A percentile compares a stretch with the other conserved stretches of the same genome.
Evolutionary conservation across 2,888 invertebrate species (phyloP).

Genomic region (Girardia tigrina): DNA sequence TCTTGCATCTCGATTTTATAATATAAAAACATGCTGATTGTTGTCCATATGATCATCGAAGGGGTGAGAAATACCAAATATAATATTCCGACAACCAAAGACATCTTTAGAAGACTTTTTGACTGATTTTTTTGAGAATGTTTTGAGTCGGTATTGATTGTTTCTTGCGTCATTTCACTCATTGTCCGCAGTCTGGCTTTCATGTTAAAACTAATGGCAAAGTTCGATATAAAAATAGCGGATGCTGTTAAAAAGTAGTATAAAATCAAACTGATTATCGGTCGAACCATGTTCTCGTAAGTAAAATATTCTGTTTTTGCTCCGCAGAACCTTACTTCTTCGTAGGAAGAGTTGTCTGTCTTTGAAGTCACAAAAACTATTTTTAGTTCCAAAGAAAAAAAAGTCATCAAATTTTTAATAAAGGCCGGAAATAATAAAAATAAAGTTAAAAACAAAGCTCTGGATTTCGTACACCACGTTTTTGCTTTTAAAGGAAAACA

Average conservation of each 20-base stretch:
- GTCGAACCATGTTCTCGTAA: conserved; percentile 17
- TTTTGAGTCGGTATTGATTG: neutral
- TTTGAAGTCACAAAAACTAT: neutral
- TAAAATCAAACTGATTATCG: neutral
- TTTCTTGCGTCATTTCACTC: neutral
- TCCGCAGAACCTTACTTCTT: neutral
- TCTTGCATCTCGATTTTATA: neutral
- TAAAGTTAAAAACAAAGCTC: neutral
- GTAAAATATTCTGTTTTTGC: neutral
- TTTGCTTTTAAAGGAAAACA: conserved; percentile 3
- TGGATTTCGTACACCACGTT: neutral
- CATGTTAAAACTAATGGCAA: neutral
- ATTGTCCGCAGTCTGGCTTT: neutral
- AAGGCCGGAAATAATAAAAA: neutral
- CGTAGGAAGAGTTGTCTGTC: neutral
- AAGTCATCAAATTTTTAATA: conserved; percentile 24
- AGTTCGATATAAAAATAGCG: conserved; percentile 16
- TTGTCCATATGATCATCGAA: conserved; percentile 21
- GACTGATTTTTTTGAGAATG: neutral
- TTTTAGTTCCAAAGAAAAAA: conserved; percentile 12
- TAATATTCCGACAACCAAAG: neutral
- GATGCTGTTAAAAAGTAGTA: conserved; percentile 2
- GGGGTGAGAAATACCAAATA: neutral
- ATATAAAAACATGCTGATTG: neutral
- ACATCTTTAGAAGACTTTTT: neutral